Conservation (phyloP, 2,113 vertebrate genomes). For the Rhinopomastus cyanomelas region DNA sequence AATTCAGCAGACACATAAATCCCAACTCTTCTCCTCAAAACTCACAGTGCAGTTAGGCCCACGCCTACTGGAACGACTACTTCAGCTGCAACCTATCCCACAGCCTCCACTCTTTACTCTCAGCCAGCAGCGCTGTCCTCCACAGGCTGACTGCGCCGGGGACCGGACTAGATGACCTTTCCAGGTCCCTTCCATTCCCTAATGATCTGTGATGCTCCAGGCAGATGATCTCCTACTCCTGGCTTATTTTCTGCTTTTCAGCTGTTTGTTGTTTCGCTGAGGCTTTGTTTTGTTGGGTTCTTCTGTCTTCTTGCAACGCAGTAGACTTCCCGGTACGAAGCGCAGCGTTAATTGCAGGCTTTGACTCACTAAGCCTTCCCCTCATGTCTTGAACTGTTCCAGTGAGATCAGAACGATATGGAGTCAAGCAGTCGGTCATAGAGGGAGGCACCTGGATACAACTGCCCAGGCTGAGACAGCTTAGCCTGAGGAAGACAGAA, state of each 20-base stretch:
- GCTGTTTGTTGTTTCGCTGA: not conserved
- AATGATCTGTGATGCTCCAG: not conserved
- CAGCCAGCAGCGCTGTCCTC: not conserved
- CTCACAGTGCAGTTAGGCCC: not conserved
- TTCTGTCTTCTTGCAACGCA: not conserved
- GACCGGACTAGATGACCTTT: no score
- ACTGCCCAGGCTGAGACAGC: not conserved
- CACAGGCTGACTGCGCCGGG: not conserved
- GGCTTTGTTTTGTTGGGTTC: not conserved
- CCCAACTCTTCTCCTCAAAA: not conserved
- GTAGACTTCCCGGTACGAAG: not conserved
- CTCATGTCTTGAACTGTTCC: not conserved
- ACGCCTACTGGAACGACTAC: not conserved
- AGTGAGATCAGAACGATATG: not conserved
- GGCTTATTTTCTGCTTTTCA: not conserved
- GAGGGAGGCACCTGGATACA: slow-evolving; percentile 5
- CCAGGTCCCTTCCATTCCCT: no score
- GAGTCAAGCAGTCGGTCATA: not conserved
- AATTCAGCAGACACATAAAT: slow-evolving; percentile 7
- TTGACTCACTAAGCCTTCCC: not conserved
- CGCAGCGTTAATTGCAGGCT: not conserved
- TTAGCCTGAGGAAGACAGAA: not conserved
- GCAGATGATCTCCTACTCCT: not conserved
- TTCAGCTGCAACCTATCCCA: not conserved
- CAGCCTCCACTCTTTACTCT: not conserved